Percentiles rank a stretch among this genome's conserved stretches.
phyloP scores from a whole-genome alignment of 2,113 vertebrate genomes.

The Percopsis transmontana region DNA sequence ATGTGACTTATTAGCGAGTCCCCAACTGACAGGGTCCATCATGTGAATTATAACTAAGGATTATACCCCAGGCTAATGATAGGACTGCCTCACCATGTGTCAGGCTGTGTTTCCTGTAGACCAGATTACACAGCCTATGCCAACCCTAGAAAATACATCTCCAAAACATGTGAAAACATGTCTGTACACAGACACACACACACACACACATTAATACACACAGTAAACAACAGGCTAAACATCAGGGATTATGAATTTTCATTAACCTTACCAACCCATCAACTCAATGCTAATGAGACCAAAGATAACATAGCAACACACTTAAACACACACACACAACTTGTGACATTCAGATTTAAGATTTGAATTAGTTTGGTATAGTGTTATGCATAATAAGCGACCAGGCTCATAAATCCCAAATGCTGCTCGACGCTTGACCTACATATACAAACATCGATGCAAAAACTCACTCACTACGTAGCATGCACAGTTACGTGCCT shows the following conservation, averaged over 20 bases:
- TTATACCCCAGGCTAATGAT: constrained; percentile 68
- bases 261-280: constrained; percentile 70
- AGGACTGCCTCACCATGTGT: constrained; percentile 59
- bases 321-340: constrained; percentile 2
- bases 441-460: constrained; percentile 31
- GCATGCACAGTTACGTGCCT: too few relatives aligned
- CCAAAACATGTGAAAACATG: constrained; percentile 44
- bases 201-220: background rate
- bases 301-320: constrained; percentile 28
- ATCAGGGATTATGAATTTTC: constrained; percentile 68
- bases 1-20: constrained; percentile 78
- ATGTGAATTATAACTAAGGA: constrained; percentile 79
- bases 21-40: constrained; percentile 70
- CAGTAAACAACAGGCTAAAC: constrained; percentile 31
- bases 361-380: constrained; percentile 51
- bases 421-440: constrained; percentile 34
- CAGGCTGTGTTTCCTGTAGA: constrained; percentile 61
- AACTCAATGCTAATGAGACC: constrained; percentile 65
- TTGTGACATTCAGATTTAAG: constrained; percentile 36
- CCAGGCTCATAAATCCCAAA: constrained; percentile 36
- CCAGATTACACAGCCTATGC: constrained; percentile 60
- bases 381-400: constrained; percentile 33
- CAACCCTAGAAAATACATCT: constrained; percentile 32
- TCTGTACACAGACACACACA: constrained; percentile 14
- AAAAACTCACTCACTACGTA: constrained; percentile 7